Evolutionary conservation across 2,888 invertebrate genomes (phyloP), one percentile per base, ranked within the genome.

Genomic region (Lasiommata megera): DNA sequence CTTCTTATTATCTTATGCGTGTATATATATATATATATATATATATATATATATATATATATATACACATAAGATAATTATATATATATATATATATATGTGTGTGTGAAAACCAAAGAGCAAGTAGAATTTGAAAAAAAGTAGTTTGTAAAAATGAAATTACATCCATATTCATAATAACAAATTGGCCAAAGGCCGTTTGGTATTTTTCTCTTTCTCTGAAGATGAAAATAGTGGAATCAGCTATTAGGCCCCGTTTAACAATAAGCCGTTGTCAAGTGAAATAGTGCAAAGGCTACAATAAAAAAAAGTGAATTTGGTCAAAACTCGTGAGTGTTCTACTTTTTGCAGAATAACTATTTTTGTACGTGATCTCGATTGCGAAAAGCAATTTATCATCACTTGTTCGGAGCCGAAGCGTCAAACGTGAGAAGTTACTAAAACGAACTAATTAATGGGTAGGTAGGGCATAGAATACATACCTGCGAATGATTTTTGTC

Each of bases 291-390:
- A 56, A 14, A 44, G 41, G 58, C 51, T 38, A 61, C 65, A 67
- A 66, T 74, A 72, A 68, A 66, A 74, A 77, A 70, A 77, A 75
- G 63, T 75, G 70, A 78, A 80, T 81, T 77, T 75, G 76, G 78
- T 66, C 72, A 82, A 82, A 81, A 77, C 74, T 67, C 79, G 75
- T 79, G 80, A 67, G 73, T 77, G 80, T 73, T 72, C 80, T 65
- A 82, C 68, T 77, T 82, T 62, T 64, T 60, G 60, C 61, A 67
- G 34, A 71, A 72, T 74, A 69, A 71, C 70, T 74, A 74, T 71
- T 31, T 12, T 44, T 44, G 58, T 67, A 63, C 60, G 76, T 80
- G 78, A 83, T 82, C 82, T 85, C 72, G 70, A 78, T 82, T 76
- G 66, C 66, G 67, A 73, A 79, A 77, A 79, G 62, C 68, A 68